A percentile compares a stretch with the other conserved stretches of the same genome.
Evolutionary conservation across 2,888 invertebrate species (phyloP).

Genomic region (Leptinotarsa juncta): DNA sequence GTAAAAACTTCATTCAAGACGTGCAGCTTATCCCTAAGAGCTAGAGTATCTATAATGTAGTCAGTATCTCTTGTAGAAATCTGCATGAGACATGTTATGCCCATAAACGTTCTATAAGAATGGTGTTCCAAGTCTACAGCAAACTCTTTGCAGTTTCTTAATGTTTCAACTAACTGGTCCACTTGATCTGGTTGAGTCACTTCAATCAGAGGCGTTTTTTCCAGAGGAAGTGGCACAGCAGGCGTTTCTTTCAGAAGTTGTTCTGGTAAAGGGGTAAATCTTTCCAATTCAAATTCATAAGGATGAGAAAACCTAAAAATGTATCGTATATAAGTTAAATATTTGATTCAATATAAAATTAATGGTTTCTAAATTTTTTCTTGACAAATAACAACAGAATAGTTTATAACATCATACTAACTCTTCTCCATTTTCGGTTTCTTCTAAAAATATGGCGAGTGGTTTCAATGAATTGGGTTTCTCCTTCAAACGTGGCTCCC

Average conservation of each 20-base stretch:
- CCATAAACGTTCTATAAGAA: conserved; percentile 90
- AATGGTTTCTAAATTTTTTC: neutral
- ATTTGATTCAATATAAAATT: conserved; percentile 10
- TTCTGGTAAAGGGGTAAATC: conserved; percentile 72
- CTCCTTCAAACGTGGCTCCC: conserved; percentile 84
- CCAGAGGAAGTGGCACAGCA: conserved; percentile 66
- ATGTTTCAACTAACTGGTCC: conserved; percentile 73
- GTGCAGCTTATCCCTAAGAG: conserved; percentile 84
- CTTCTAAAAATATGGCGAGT: conserved; percentile 78
- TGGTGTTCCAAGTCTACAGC: conserved; percentile 96
- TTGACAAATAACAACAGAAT: neutral
- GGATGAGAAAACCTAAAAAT: conserved; percentile 83
- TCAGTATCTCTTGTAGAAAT: conserved; percentile 86
- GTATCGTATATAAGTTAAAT: conserved; percentile 2
- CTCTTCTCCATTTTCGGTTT: conserved; percentile 73
- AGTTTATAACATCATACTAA: conserved; percentile 52
- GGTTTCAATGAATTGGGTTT: conserved; percentile 92
- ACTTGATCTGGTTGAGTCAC: conserved; percentile 77
- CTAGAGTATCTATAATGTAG: conserved; percentile 90
- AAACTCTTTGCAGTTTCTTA: conserved; percentile 77
- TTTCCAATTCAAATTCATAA: conserved; percentile 85
- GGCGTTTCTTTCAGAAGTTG: conserved; percentile 67
- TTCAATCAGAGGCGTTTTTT: conserved; percentile 75
- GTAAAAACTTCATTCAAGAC: conserved; percentile 90
- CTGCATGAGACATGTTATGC: conserved; percentile 95